Percentiles rank a stretch among this genome's conserved stretches.
These are phyloP conservation scores for Zygogramma bicolorata DNA, from an alignment of 2,888 invertebrate genomes.

Conservation along the genomic window DNA sequence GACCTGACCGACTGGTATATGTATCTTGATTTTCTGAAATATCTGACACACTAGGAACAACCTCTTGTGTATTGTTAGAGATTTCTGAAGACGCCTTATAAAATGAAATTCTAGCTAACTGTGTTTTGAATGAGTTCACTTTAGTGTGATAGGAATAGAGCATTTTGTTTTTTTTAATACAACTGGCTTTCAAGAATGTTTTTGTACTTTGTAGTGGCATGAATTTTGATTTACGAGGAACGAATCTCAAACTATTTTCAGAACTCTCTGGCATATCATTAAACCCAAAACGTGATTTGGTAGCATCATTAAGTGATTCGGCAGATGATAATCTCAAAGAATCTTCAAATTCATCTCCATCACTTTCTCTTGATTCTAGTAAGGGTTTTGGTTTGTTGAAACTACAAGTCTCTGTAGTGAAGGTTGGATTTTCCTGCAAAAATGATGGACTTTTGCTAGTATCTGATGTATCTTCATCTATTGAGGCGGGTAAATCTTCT, in stretches of 20 bases:
- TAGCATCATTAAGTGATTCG: constrained; percentile 31
- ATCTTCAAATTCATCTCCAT: constrained; percentile 1
- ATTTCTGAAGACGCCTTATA: constrained; percentile 27
- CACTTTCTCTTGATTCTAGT: neutral
- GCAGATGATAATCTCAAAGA: neutral
- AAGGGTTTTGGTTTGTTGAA: neutral
- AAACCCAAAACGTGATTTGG: constrained; percentile 39
- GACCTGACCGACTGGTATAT: constrained; percentile 34
- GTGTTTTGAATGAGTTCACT: constrained; percentile 23
- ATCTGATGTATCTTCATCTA: neutral
- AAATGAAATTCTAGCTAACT: constrained; percentile 33
- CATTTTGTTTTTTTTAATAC: constrained; percentile 28
- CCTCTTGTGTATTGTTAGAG: constrained; percentile 11
- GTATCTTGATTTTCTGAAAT: constrained; percentile 27
- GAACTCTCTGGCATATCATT: constrained; percentile 45
- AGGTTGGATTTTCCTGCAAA: neutral
- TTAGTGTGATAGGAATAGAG: constrained; percentile 38
- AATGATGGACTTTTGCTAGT: neutral
- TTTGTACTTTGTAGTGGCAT: constrained; percentile 43
- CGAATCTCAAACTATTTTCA: constrained; percentile 31
- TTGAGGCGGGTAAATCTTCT: constrained; percentile 6
- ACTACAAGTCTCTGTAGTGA: neutral
- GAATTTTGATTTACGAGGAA: constrained; percentile 34
- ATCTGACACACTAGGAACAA: neutral
- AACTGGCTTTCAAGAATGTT: constrained; percentile 35